Evolutionary conservation across 1,140 invertebrate species (phyloP).

Genomic region (Diabrotica undecimpunctata): DNA sequence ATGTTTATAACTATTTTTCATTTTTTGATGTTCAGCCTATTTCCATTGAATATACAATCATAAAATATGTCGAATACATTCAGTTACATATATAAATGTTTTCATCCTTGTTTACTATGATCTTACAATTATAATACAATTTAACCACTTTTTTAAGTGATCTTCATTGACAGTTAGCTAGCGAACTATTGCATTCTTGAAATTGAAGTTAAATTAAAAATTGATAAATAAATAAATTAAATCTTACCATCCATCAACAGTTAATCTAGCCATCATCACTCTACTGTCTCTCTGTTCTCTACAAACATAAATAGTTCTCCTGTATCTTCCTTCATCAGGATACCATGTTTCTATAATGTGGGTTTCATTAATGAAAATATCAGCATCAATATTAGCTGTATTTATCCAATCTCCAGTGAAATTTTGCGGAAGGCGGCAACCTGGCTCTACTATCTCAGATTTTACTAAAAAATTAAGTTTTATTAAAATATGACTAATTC

Average conservation of each 20-base stretch:
- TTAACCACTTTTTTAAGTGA: too few relatives aligned
- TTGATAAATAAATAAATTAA: too few relatives aligned
- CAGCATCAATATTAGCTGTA: slow-evolving; percentile 92
- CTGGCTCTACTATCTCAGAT: slow-evolving; percentile 81
- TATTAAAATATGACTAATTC: not conserved
- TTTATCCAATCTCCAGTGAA: slow-evolving; percentile 95
- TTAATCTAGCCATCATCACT: slow-evolving; percentile 92
- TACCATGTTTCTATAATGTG: slow-evolving; percentile 94
- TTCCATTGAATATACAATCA: too few relatives aligned
- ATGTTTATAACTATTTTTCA: too few relatives aligned
- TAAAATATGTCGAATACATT: too few relatives aligned
- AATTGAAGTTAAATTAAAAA: too few relatives aligned
- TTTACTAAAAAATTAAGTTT: slow-evolving; percentile 55
- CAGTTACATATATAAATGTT: too few relatives aligned
- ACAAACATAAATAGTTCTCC: slow-evolving; percentile 92
- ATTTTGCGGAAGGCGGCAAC: slow-evolving; percentile 88
- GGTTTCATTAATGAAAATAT: slow-evolving; percentile 91
- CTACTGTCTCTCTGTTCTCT: slow-evolving; percentile 81
- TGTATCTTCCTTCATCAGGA: slow-evolving; percentile 83
- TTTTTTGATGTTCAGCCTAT: too few relatives aligned
- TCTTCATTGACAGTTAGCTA: too few relatives aligned
- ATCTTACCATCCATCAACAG: slow-evolving; percentile 88
- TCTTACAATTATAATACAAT: too few relatives aligned
- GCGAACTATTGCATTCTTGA: too few relatives aligned
- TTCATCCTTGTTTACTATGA: too few relatives aligned